Evolutionary conservation across 2,888 invertebrate genomes (phyloP), one percentile per base, ranked within the genome.

Genomic region (Apodemia duryi): DNA sequence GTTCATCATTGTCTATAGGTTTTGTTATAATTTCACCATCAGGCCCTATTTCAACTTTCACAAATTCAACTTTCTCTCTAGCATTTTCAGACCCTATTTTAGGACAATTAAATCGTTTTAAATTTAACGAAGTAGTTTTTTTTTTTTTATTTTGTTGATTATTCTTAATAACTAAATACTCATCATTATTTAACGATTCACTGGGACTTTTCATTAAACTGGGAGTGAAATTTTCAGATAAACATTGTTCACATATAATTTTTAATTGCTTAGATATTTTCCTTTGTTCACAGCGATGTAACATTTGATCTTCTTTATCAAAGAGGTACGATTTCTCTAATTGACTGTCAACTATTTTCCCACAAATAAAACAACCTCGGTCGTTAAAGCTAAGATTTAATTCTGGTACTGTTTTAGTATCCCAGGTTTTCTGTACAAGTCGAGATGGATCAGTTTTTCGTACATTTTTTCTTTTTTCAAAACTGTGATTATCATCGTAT

Each of bases 121-220:
- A 74, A 46, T 72, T 74, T 2, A 83, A 78, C 11, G 78, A 72
- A 62, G 78, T 82, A 2, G 80, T 80, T 65, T 87, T 90, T 66
- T 88, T n/a, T n/a, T n/a, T n/a, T n/a, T n/a, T 88, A 69, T 85
- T 90, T 66, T 92, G 92, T 51, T 91, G 88, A 60, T 91, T 92
- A 57, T 92, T 91, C 64, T 82, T 80, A 62, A 92, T 91, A 0
- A 92, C 88, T 6, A 92, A 75, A 74, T 80, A 92, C 67, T 92
- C 91, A 52, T 91, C 86, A 0, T 82, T 72, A 52, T 82, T 85
- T 9, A 92, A 69, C 9, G 81, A 84, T 69, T 87, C 85, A 7
- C 86, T 87, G 0, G 87, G 84, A 35, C 82, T 81, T 71, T 89
- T 88, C 79, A 86, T 81, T 35, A 82, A 67, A 1, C 84, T 83